These are phyloP conservation scores for Heterocephalus glaber DNA, from an alignment of 2,113 vertebrate genomes.

Conservation along the genomic window DNA sequence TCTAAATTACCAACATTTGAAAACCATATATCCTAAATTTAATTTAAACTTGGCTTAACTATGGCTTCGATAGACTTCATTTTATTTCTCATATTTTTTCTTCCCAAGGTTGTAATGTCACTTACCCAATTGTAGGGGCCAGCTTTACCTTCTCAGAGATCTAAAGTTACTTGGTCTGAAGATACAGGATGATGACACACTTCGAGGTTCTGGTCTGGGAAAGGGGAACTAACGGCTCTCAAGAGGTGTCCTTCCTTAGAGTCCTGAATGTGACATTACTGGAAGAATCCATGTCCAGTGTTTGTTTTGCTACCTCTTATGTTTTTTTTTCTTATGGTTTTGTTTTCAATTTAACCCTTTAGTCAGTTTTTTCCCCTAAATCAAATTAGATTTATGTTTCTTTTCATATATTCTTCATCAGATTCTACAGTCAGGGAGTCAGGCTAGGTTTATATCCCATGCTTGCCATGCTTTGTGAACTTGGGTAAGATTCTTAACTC, in stretches of 20 bases:
- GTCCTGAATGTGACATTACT: neutral
- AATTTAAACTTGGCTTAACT: neutral
- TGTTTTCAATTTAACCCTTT: neutral
- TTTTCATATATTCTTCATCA: neutral
- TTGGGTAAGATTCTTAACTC: neutral
- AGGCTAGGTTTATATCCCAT: neutral
- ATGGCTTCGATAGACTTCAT: neutral
- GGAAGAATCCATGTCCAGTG: neutral
- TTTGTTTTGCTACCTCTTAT: neutral
- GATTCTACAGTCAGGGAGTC: neutral
- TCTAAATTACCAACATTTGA: constrained; percentile 19
- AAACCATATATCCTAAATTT: constrained; percentile 22
- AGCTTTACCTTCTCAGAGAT: neutral
- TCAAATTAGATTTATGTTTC: constrained; percentile 35
- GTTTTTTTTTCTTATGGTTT: neutral
- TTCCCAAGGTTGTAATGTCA: neutral
- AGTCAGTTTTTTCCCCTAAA: neutral
- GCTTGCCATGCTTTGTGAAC: neutral
- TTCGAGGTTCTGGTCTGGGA: neutral
- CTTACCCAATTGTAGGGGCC: neutral
- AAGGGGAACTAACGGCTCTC: neutral
- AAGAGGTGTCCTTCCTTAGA: neutral
- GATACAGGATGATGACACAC: neutral
- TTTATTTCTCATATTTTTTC: constrained; percentile 36
- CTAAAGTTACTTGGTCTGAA: neutral